Evolutionary conservation across 2,888 invertebrate species (phyloP).

Genomic region (Mamestra brassicae): DNA sequence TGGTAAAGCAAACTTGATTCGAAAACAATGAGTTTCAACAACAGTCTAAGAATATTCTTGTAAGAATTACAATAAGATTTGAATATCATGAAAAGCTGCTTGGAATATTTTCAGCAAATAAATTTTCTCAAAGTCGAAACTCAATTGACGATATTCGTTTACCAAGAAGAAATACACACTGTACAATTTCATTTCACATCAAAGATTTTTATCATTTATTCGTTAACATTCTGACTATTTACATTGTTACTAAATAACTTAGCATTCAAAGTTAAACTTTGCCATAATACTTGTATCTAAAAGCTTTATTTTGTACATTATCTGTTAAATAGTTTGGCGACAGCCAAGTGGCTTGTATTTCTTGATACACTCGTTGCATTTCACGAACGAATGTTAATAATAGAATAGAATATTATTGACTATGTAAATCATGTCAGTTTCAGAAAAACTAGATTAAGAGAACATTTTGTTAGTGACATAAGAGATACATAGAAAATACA

Average conservation of each 20-base stretch:
- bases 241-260: slow-evolving; percentile 52
- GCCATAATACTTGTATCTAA: slow-evolving; percentile 66
- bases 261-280: slow-evolving; percentile 66
- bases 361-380: background rate
- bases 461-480: no score
- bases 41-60: no score
- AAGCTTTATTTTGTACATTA: slow-evolving; percentile 70
- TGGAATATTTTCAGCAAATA: background rate
- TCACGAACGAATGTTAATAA: no score
- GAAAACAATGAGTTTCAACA: no score
- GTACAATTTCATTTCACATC: slow-evolving; percentile 25
- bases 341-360: slow-evolving; percentile 18
- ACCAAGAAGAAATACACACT: slow-evolving; percentile 24
- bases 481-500: no score
- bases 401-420: no score
- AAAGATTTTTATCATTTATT: slow-evolving; percentile 4
- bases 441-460: no score
- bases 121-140: background rate
- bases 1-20: no score
- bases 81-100: background rate
- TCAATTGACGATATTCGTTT: background rate
- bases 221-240: slow-evolving; percentile 45
- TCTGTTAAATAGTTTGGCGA: slow-evolving; percentile 59
- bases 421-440: no score
- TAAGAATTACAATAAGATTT: background rate